Evolutionary conservation across 2,888 invertebrate genomes (phyloP), one percentile per base, ranked within the genome.

Genomic region (Sarcophaga subvicina): DNA sequence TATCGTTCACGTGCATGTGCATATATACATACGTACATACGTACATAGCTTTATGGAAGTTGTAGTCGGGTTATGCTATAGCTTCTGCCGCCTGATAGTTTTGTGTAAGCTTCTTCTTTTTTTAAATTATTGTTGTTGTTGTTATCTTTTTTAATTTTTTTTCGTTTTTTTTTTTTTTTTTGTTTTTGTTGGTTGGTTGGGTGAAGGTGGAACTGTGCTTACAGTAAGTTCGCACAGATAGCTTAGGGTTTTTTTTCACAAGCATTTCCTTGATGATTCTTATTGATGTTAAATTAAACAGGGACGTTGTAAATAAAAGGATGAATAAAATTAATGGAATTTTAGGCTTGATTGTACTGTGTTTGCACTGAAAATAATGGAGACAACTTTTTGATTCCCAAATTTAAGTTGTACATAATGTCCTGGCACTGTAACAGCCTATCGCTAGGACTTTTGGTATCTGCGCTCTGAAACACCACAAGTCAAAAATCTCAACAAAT

Each of bases 171-270:
- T 62, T 49, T 49, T 75, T 3, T 59, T 80, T 73, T 37, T 49
- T 37, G 37, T 49, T 37, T 6, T 37, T 6, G 37, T 37, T 37
- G 37, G 20, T 64, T 77, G 63, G 45, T 67, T 82, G 37, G 62
- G 69, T 86, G 88, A 86, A 88, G 88, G 88, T 88, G 88, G 86
- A 81, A 81, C 85, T 76, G 71, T 83, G 83, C 80, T 83, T 75
- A 79, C 78, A 81, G 70, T 88, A 75, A 78, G 66, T 82, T 85
- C 75, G 83, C 83, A 77, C 83, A 80, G 83, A 85, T 85, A 69
- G 85, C 83, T 64, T 54, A 73, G 80, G 76, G 82, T 71, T 78
- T 77, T 80, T 80, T 63, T 71, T 77, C 22, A 76, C 79, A 71
- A 67, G 77, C 70, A 84, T 87, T 84, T 81, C 78, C 81, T 81